A percentile compares a stretch with the other conserved stretches of the same genome.
Conservation (phyloP, 2,888 invertebrate species). For the Vesta saturnalis region DNA sequence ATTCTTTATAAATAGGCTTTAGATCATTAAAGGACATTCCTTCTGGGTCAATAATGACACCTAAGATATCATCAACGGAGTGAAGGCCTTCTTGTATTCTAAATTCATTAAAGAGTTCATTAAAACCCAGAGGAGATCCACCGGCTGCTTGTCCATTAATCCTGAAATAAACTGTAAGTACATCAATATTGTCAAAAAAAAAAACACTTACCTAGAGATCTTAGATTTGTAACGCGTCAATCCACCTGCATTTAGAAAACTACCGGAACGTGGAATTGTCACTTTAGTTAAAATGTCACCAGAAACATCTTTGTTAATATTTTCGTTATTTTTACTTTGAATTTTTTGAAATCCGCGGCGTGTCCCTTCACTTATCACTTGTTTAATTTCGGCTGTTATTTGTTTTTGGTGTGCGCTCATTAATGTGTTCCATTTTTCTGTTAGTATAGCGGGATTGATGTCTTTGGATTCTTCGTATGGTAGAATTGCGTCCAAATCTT, state of each 20-base stretch:
- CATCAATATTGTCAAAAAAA: too few relatives aligned
- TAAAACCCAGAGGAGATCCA: constrained; percentile 86
- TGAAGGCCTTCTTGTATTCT: constrained; percentile 88
- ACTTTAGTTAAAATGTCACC: constrained; percentile 88
- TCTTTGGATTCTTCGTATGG: constrained; percentile 63
- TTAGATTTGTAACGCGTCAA: constrained; percentile 80
- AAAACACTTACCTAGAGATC: constrained; percentile 68
- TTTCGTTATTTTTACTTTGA: constrained; percentile 53
- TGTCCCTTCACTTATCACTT: constrained; percentile 57
- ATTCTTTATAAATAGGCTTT: constrained; percentile 91
- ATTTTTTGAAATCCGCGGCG: constrained; percentile 56
- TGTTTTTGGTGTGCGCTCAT: constrained; percentile 65
- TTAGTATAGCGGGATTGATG: constrained; percentile 66
- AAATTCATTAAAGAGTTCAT: constrained; percentile 88
- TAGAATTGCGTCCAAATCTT: constrained; percentile 59
- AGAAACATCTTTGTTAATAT: constrained; percentile 66
- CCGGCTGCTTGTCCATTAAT: constrained; percentile 73
- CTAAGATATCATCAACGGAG: constrained; percentile 87
- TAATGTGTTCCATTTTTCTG: constrained; percentile 65
- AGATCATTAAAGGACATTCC: constrained; percentile 94
- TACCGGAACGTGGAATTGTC: constrained; percentile 85
- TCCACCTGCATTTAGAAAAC: constrained; percentile 85
- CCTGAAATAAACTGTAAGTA: constrained; percentile 59
- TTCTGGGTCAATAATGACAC: constrained; percentile 89
- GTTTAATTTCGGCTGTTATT: constrained; percentile 61